phyloP scores from a whole-genome alignment of 92 coral and sea anemone genomes.

The Actinernus sp. region DNA sequence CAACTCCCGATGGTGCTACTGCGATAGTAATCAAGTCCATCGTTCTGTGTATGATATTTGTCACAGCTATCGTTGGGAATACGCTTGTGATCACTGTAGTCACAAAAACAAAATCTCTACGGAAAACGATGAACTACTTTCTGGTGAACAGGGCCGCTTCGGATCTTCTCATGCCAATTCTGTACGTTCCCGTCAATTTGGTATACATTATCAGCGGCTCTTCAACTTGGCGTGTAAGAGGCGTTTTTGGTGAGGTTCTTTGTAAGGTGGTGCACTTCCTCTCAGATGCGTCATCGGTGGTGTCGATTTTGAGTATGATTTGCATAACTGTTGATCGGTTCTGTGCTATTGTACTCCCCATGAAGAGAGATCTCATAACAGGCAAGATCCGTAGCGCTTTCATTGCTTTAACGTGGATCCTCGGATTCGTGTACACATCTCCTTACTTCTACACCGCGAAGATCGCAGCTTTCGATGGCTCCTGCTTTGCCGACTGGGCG shows the following conservation, averaged over 20 bases:
- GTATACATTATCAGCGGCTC: not conserved
- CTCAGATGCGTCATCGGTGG: constrained; percentile 16
- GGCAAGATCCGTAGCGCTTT: constrained; percentile 10
- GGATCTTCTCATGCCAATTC: not conserved
- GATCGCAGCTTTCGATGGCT: not conserved
- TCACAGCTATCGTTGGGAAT: not conserved
- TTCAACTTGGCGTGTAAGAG: constrained; percentile 1
- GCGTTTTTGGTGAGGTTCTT: constrained; percentile 1
- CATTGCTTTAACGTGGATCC: constrained; percentile 26
- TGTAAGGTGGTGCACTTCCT: constrained; percentile 4
- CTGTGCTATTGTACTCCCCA: constrained; percentile 34
- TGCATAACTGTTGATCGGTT: constrained; percentile 34
- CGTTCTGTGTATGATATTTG: not conserved
- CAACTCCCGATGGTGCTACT: not conserved
- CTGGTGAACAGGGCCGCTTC: not conserved
- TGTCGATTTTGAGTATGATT: constrained; percentile 32
- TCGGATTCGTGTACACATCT: constrained; percentile 21
- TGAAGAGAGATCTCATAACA: constrained; percentile 27
- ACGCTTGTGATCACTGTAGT: not conserved
- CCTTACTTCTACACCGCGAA: constrained; percentile 22
- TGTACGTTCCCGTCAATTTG: constrained; percentile 1
- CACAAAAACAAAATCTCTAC: not conserved
- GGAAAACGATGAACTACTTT: constrained; percentile 1
- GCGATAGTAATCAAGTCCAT: not conserved
- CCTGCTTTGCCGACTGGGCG: not conserved